Evolutionary conservation across 1,140 invertebrate species (phyloP).

Genomic region (Drosophila takahashii): DNA sequence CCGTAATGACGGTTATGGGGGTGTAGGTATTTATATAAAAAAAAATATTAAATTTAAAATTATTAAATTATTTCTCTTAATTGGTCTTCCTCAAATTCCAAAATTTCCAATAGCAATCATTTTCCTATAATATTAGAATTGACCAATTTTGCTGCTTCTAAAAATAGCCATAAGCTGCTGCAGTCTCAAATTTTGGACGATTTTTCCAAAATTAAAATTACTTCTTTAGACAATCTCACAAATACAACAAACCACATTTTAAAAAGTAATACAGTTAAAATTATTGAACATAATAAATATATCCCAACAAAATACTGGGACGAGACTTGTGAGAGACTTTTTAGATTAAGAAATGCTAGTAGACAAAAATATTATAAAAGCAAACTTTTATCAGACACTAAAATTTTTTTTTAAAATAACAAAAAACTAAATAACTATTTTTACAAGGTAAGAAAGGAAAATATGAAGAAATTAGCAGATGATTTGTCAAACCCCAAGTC

Average conservation of each 20-base stretch:
- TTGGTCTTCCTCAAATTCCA: conserved; percentile 1
- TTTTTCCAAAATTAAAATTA: conserved; percentile 5
- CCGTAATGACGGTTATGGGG: no score
- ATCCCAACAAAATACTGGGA: neutral
- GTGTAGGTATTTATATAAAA: no score
- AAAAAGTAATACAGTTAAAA: conserved; percentile 6
- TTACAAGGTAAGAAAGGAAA: neutral
- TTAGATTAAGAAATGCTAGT: conserved; percentile 5
- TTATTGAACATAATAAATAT: conserved; percentile 1
- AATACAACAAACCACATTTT: neutral
- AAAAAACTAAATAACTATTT: conserved; percentile 1
- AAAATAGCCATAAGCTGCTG: neutral
- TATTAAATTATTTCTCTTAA: neutral
- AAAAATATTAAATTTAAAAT: no score
- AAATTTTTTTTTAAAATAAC: neutral
- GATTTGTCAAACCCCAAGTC: neutral
- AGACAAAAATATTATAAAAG: conserved; percentile 8
- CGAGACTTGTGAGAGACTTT: neutral
- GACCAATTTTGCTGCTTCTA: neutral
- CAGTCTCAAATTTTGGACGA: neutral
- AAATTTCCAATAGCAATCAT: neutral
- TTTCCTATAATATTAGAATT: conserved; percentile 1
- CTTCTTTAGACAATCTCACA: neutral
- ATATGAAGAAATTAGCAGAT: conserved; percentile 1
- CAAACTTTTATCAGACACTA: neutral